A percentile compares a stretch with the other conserved stretches of the same genome.
phyloP scores from a whole-genome alignment of 1,140 invertebrate genomes.

The Drosophila kanapiae region DNA sequence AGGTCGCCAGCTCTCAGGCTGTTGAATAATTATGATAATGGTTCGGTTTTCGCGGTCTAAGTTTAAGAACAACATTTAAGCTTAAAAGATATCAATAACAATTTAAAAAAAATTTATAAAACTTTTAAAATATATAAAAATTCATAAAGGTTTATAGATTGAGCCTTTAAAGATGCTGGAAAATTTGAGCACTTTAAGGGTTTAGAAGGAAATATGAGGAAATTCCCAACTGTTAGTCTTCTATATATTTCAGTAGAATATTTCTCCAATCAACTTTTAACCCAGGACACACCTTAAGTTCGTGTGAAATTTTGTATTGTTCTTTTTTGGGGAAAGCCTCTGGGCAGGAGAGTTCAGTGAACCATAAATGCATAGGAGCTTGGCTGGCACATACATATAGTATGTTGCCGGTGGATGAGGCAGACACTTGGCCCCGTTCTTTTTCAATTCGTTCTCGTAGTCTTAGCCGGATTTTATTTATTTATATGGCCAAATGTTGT shows the following conservation, averaged over 20 bases:
- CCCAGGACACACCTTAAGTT: background rate
- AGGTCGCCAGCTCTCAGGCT: too few relatives aligned
- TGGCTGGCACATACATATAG: background rate
- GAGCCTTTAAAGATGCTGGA: background rate
- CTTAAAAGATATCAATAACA: too few relatives aligned
- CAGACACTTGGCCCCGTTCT: constrained; percentile 56
- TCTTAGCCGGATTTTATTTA: constrained; percentile 62
- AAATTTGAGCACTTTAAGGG: background rate
- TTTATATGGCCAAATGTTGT: constrained; percentile 75
- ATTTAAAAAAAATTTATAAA: too few relatives aligned
- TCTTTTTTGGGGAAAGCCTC: background rate
- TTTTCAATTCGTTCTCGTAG: constrained; percentile 70
- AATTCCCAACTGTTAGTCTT: background rate
- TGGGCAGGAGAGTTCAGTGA: constrained; percentile 43
- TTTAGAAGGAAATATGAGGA: too few relatives aligned
- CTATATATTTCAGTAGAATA: background rate
- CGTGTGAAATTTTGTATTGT: background rate
- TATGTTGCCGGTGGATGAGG: constrained; percentile 21
- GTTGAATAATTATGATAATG: too few relatives aligned
- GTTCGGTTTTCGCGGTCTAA: too few relatives aligned
- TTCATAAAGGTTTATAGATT: background rate
- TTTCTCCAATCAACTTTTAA: background rate
- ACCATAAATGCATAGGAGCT: constrained; percentile 34
- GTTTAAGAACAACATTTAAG: too few relatives aligned
- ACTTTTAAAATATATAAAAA: background rate